Conservation (phyloP, 2,888 invertebrate genomes). For the Hypercompe scribonia region DNA sequence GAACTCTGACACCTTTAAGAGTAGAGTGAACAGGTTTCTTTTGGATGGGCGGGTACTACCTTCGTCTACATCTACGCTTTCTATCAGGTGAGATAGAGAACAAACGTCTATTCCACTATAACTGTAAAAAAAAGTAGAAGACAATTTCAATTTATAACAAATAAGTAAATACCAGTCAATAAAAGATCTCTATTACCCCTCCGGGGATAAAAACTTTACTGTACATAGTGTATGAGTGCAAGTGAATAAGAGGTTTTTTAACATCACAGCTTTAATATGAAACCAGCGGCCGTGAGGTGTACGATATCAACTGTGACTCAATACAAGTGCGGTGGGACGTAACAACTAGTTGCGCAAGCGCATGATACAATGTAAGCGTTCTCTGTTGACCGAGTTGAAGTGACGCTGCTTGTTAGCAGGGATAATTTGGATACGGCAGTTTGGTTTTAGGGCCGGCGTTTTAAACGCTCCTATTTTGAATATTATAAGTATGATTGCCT, state of each 20-base stretch:
- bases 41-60: too few relatives aligned
- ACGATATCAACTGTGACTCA: constrained; percentile 3
- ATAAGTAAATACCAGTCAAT: not conserved
- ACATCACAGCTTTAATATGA: not conserved
- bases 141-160: too few relatives aligned
- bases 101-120: too few relatives aligned
- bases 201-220: not conserved
- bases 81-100: too few relatives aligned
- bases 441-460: too few relatives aligned
- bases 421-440: not conserved
- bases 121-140: too few relatives aligned
- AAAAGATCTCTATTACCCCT: not conserved
- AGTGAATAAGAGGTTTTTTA: too few relatives aligned
- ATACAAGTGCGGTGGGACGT: not conserved
- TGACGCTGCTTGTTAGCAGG: not conserved
- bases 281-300: constrained; percentile 6
- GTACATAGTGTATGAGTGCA: not conserved
- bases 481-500: too few relatives aligned
- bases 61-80: too few relatives aligned
- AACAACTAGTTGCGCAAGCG: not conserved
- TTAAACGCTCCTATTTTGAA: too few relatives aligned
- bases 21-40: too few relatives aligned
- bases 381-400: not conserved
- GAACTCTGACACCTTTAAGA: too few relatives aligned
- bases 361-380: not conserved